Base-by-base conservation (phyloP, 1,140 invertebrate genomes). In the Pachypeltis micranthus region DNA sequence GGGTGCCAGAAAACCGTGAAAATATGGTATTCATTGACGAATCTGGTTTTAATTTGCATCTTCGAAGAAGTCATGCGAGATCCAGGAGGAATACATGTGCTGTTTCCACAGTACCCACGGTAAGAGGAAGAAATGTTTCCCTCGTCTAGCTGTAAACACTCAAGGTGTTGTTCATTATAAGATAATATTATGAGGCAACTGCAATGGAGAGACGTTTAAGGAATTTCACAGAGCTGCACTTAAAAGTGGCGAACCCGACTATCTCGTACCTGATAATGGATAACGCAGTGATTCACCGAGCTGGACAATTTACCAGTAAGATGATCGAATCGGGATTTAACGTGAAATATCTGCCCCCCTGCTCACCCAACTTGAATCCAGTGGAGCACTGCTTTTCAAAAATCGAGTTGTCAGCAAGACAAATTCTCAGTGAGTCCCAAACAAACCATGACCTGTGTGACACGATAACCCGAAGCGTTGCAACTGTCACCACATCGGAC, bases 21-120 rank as follows among this genome's bases (percentile, higher is more conserved):
- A 51, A 51, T 51, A 51, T 51, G 47, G 47, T 51, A 51, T 51
- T 51, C 47, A 4, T 51, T 51, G 47, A 51, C 47, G 47, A 51
- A 51, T 51, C 21, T 51, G 47, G 47, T 51, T 51, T 51, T 51
- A 14, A 51, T 51, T 51, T 51, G 47, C 47, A 10, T 21, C 10
- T 51, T 51, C 21, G 47, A 51, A 51, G 47, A 21, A 51, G 47
- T 51, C 47, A 21, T 51, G 47, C 10, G n/a, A 51, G 21, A 51
- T 51, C 47, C 47, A 51, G 47, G 47, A 51, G 21, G 47, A 14
- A 51, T 51, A 51, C 47, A 51, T 21, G 47, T 51, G 47, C 47
- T 51, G 21, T 51, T 51, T 51, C 21, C 47, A 51, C 19, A 51
- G 47, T 51, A 51, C 47, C 47, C 47, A 51, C 10, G 47, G 47